Base-by-base conservation (phyloP, 1,140 invertebrate genomes). In the Drosophila albomicans region DNA sequence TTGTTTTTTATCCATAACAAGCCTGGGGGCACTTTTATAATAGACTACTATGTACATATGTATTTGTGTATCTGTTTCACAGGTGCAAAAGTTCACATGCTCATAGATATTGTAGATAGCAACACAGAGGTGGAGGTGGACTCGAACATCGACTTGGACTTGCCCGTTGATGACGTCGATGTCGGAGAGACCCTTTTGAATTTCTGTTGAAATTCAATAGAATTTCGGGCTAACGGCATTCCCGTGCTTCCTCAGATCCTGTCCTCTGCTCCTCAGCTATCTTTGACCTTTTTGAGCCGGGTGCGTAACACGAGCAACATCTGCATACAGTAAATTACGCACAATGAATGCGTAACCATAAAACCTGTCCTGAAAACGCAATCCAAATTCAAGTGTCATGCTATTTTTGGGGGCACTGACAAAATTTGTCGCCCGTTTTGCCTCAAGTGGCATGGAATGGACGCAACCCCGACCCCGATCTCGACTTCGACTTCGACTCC, bases 1-100 rank as follows among this genome's bases (percentile, higher is more conserved):
- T 89, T 88, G 85, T 88, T 88, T 88, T 88, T 88, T 84, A 84
- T 89, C 73, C 85, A 88, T 84, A 89, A 89, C 78, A 77, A 72
- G 80, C 84, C 85, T 30, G 58, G 20, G 85, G 84, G 41, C 61
- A 82, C 67, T 68, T 87, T 88, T 75, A 74, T 84, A 84, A 88
- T 89, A 87, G 84, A 87, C 77, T 80, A 43, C 4, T 10, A 13
- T 13, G 43, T 68, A 38, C 20, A 64, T 52, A 32, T 46, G 16
- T 54, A n/a, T 48, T n/a, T 79, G 16, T 61, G 62, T 67, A 67
- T 67, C 45, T 57, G 61, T 70, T 64, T 56, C 66, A 84, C 84
- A 88, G 85, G 84, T 88, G 84, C 81, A 69, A 64, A 46, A 72
- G 74, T 88, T 88, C 84, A 81, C 84, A 88, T 65, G 25, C 38